A percentile compares a stretch with the other conserved stretches of the same genome.
phyloP scores from a whole-genome alignment of 2,888 invertebrate species.

The Rambutsinella grinnellia region DNA sequence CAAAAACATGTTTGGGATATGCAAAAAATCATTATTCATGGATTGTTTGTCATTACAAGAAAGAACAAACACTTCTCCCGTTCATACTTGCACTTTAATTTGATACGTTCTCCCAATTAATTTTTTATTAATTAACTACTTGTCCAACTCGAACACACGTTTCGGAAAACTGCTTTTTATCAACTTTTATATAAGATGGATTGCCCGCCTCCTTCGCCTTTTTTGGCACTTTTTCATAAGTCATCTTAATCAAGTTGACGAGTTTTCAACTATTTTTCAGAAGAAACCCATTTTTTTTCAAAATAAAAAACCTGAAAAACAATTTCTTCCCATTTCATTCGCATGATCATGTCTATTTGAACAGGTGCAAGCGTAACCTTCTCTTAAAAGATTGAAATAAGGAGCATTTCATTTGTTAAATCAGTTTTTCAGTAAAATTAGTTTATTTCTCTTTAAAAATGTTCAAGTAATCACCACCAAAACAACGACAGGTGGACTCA shows the following conservation, averaged over 20 bases:
- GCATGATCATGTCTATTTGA: slow-evolving; percentile 3
- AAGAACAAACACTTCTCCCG: neutral
- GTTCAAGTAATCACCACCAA: slow-evolving; percentile 8
- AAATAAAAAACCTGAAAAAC: neutral
- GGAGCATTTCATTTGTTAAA: neutral
- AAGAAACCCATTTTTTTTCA: too few species aligned
- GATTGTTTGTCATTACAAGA: neutral
- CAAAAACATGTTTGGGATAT: too few species aligned
- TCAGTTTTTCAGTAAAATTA: neutral
- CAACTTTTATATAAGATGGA: neutral
- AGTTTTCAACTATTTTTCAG: neutral
- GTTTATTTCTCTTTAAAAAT: neutral
- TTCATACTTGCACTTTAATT: neutral
- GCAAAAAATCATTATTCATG: neutral
- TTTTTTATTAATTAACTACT: slow-evolving; percentile 52
- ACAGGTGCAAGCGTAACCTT: neutral
- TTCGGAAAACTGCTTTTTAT: slow-evolving; percentile 18
- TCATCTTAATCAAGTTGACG: neutral
- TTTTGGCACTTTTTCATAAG: slow-evolving; percentile 20
- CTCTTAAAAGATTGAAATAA: neutral
- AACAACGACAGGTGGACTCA: slow-evolving; percentile 11
- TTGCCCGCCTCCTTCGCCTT: slow-evolving; percentile 52
- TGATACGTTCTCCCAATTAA: slow-evolving; percentile 43
- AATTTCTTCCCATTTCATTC: neutral
- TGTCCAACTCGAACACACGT: slow-evolving; percentile 45